Base-by-base conservation (phyloP, 2,113 vertebrate genomes). In the Sinocyclocheilus grahami region DNA sequence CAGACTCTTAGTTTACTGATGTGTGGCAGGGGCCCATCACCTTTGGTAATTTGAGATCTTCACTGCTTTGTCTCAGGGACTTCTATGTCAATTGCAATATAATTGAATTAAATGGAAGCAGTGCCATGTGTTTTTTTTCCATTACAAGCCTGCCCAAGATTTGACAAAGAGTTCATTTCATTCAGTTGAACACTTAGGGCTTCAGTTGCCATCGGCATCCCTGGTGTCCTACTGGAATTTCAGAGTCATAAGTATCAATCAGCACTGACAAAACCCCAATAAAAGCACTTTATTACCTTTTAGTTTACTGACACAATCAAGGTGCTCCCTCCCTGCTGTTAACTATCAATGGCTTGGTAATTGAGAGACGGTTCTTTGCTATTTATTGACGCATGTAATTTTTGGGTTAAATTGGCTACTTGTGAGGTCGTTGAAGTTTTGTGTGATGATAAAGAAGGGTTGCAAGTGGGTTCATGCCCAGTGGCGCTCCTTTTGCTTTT, bases 51-150 rank as follows among this genome's bases (percentile, higher is more conserved):
- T 51, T 85, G 87, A 91, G 86, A 82, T 87, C 77, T 0, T 82
- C 24, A 67, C 86, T 86, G 86, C 65, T 82, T 87, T 87, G 83
- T 86, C 77, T 87, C 88, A 85, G 72, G 88, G 48, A 92, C 89
- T 75, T 48, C 84, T 60, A 88, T 91, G 89, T 92, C 87, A 88
- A 92, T 89, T 89, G 69, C 82, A 30, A 4, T 22, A 0, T 93
- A 93, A 95, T 93, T 92, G 83, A 92, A 93, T 95, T 92, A 94
- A 86, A 42, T 82, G 83, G 86, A 91, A 88, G 89, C 84, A 3
- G 82, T 74, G 90, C 85, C 92, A 93, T 94, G 91, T 94, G 92
- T 89, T 94, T 94, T 90, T 27, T 89, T 87, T 48, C 78, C 88
- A 81, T 92, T 89, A 85, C 55, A 91, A 87, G 85, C 89, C 87